These are phyloP conservation scores for Scalopus aquaticus DNA, from an alignment of 2,113 vertebrate species.

Conservation along the genomic window DNA sequence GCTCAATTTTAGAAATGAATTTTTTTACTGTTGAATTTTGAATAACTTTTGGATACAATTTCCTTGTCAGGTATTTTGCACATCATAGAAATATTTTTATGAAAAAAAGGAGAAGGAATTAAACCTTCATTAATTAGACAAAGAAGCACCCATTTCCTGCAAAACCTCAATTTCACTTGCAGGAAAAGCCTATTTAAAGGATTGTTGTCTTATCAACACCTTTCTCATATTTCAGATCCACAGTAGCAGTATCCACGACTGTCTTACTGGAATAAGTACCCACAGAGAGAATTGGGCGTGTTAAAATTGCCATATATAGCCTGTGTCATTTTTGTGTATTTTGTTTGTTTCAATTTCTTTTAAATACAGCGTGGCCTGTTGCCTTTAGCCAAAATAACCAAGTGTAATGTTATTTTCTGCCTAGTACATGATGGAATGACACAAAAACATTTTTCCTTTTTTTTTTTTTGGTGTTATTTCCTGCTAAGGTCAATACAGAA, in stretches of 20 bases:
- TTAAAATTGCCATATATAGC: slow-evolving; percentile 42
- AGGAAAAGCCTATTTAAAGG: neutral
- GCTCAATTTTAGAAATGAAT: too few species aligned
- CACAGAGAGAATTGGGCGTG: neutral
- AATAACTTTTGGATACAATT: too few species aligned
- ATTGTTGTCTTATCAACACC: neutral
- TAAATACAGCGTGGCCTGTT: neutral
- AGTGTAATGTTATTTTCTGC: neutral
- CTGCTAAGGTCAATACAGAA: neutral
- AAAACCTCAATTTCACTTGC: slow-evolving; percentile 49
- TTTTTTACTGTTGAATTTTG: too few species aligned
- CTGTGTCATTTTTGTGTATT: slow-evolving; percentile 49
- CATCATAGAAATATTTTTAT: too few species aligned
- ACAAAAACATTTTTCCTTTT: neutral
- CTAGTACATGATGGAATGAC: neutral
- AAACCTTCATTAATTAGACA: slow-evolving; percentile 52
- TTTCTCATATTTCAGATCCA: slow-evolving; percentile 30
- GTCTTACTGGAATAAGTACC: slow-evolving; percentile 51
- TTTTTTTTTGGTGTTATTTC: neutral
- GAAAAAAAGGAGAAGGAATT: neutral
- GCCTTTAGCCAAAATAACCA: slow-evolving; percentile 45
- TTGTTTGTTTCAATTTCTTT: slow-evolving; percentile 34
- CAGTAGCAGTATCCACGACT: neutral
- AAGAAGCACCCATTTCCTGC: neutral
- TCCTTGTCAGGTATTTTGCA: too few species aligned